Conservation (phyloP, 2,113 vertebrate species). For the Prinia subflava region DNA sequence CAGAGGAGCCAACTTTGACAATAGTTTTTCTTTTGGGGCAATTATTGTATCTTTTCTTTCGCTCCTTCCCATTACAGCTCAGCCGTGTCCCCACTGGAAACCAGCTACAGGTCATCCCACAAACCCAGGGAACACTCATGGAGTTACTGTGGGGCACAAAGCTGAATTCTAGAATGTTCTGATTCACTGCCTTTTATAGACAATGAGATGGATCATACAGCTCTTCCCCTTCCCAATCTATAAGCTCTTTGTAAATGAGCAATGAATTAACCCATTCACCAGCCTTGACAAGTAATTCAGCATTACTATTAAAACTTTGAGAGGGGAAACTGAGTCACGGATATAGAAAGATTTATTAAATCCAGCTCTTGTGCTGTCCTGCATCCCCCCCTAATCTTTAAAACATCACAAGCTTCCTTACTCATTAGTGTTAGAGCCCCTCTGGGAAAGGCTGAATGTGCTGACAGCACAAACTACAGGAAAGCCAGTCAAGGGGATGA, state of each 20-base stretch:
- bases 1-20: background rate
- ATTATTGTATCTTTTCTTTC: slow-evolving; percentile 20
- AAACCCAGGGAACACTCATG: background rate
- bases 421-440: background rate
- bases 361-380: background rate
- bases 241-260: slow-evolving; percentile 40
- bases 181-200: background rate
- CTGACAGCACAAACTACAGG: slow-evolving; percentile 28
- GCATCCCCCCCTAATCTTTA: background rate
- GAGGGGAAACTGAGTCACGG: slow-evolving; percentile 36
- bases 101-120: background rate
- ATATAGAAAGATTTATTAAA: background rate
- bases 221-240: slow-evolving; percentile 17
- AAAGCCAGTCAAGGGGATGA: background rate
- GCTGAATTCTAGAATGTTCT: slow-evolving; percentile 10
- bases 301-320: background rate
- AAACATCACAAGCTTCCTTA: slow-evolving; percentile 38
- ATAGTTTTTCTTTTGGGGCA: background rate
- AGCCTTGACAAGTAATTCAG: background rate
- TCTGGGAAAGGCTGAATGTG: slow-evolving; percentile 7
- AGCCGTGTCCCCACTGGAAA: background rate
- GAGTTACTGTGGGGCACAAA: slow-evolving; percentile 2
- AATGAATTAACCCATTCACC: slow-evolving; percentile 44
- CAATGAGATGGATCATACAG: background rate
- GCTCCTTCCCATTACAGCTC: background rate